phyloP scores from a whole-genome alignment of 2,888 invertebrate species.

The Myathropa florea region DNA sequence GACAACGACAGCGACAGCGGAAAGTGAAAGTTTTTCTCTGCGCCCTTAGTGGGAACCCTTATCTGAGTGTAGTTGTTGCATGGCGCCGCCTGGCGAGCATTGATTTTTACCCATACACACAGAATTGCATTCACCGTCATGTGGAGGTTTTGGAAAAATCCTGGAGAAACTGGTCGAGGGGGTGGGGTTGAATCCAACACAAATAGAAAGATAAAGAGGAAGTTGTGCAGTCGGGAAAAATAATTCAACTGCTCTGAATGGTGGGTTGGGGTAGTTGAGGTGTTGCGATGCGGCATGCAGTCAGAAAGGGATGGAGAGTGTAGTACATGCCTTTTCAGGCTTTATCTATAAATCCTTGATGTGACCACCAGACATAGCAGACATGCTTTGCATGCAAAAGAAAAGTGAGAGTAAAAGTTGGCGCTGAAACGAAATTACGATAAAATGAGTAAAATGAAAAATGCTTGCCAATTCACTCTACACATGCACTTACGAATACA shows the following conservation, averaged over 20 bases:
- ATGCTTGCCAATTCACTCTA: neutral
- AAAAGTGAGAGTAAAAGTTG: constrained; percentile 54
- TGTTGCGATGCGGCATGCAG: neutral
- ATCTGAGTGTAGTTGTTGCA: constrained; percentile 62
- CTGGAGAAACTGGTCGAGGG: neutral
- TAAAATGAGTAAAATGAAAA: constrained; percentile 15
- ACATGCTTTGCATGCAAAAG: constrained; percentile 53
- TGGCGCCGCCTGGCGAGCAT: constrained; percentile 67
- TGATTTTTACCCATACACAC: constrained; percentile 67
- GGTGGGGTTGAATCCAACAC: neutral
- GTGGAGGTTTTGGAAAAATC: constrained; percentile 31
- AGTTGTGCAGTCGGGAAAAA: constrained; percentile 55
- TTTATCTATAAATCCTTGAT: constrained; percentile 55
- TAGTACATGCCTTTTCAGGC: constrained; percentile 12
- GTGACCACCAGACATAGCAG: constrained; percentile 54
- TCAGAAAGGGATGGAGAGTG: neutral
- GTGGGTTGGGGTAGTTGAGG: neutral
- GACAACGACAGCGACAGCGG: constrained; percentile 1
- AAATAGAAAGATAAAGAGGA: constrained; percentile 39
- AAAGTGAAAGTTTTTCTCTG: constrained; percentile 65
- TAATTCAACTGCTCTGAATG: constrained; percentile 45
- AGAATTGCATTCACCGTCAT: constrained; percentile 55
- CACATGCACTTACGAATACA: neutral
- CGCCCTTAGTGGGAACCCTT: constrained; percentile 23
- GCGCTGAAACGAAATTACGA: constrained; percentile 4